Base-by-base conservation (phyloP, 2,888 invertebrate genomes). In the Argyresthia goedartella region DNA sequence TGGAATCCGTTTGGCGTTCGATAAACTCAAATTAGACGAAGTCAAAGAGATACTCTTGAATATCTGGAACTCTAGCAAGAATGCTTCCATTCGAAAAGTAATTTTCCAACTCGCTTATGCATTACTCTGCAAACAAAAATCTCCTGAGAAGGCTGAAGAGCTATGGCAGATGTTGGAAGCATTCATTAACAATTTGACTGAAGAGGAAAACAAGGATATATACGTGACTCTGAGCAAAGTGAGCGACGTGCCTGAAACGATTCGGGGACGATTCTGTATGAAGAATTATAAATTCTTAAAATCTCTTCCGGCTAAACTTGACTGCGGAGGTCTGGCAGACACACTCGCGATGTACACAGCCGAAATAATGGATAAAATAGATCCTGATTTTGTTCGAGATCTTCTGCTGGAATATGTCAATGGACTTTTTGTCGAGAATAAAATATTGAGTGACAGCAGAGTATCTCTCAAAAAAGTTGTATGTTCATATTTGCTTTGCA, bases 81-180 rank as follows among this genome's bases (percentile, higher is more conserved):
- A 79, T 56, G 57, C 63, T n/a, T 71, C 69, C 43, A 76, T 81
- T 15, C 62, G 78, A 51, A 60, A 64, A n/a, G 70, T 76, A 48
- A 65, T 76, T 52, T 79, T 78, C 56, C 66, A 66, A 56, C 66
- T 67, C 49, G 68, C 73, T 8, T 70, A 63, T 54, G 61, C 69
- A 39, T 56, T 75, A 6, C 56, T 79, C 34, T 66, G 69, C 49
- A 66, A 66, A 51, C 71, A 75, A 60, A 72, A 67, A 49, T 60
- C 72, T 52, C 54, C 61, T 3, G 50, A 25, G 9, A 71, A 62
- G 52, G 59, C 64, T 8, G 51, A 58, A 36, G 60, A 65, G 47
- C 53, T 73, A 8, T 77, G 76, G 73, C 60, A 65, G 36, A 57
- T 78, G 35, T 56, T 78, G 49, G 64, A 68, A 52, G 56, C 65